Base-by-base conservation (phyloP, 2,888 invertebrate species). In the Cryptosula pallasiana region DNA sequence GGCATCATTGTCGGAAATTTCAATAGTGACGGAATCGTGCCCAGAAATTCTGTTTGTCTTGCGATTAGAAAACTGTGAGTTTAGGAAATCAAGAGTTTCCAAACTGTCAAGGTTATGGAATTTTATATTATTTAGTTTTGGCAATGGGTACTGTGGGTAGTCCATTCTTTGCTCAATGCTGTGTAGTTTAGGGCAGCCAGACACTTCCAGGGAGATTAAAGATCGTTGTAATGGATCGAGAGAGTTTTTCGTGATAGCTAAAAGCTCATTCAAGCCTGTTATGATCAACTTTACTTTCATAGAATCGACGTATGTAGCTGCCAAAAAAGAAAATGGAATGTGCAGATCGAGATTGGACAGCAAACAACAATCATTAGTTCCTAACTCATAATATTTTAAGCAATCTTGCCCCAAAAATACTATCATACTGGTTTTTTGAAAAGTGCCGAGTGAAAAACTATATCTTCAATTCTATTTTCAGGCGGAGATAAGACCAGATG, bases 101-200 rank as follows among this genome's bases (percentile, higher is more conserved):
- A 63, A 5, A 2, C 2, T 32, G 2, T 20, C 13, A 34, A 45
- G 45, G 45, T 63, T 27, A 13, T 5, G 1, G 32, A 63, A 25
- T 16, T 13, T 2, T 13, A 63, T 63, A n/a, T 63, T 20, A n/a
- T 20, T 13, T 3, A 63, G 32, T n/a, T n/a, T 32, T 9, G 63
- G 63, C 63, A 63, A 27, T 13, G 63, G 63, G 34, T 63, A 63
- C 13, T n/a, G 2, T 9, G 63, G 63, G 32, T 63, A 32, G 63
- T 63, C 63, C 9, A 3, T 27, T 27, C 32, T 63, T 32, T 63
- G 29, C 13, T 63, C 29, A 13, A 63, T 29, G 3, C 29, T 29
- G 29, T 25, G 32, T 32, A 63, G 32, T 5, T 32, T 63, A 32
- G 63, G 63, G 34, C 63, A 63, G 32, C n/a, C 32, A 13, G 27